A percentile compares a stretch with the other conserved stretches of the same genome.
phyloP scores from a whole-genome alignment of 2,888 invertebrate genomes.

The Lasioglossum marginatum region DNA sequence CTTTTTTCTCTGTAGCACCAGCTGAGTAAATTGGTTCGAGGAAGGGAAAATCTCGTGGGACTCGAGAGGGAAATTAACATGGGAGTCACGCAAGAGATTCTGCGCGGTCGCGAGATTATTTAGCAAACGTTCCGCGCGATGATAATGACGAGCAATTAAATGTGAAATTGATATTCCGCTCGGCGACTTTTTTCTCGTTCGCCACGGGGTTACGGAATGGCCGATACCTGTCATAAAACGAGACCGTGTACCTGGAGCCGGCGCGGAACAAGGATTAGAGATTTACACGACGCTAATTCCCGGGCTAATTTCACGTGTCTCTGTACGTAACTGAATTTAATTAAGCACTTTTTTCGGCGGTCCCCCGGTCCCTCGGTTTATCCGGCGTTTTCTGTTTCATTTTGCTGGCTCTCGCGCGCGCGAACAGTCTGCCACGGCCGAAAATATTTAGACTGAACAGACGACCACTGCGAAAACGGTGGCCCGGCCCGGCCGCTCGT shows the following conservation, averaged over 20 bases:
- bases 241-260: neutral
- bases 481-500: neutral
- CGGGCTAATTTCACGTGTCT: neutral
- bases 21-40: slow-evolving; percentile 1
- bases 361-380: neutral
- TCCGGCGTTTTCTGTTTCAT: neutral
- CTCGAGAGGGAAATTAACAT: neutral
- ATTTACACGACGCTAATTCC: neutral
- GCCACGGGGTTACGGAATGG: neutral
- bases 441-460: slow-evolving; percentile 18
- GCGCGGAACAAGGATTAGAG: neutral
- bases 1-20: neutral
- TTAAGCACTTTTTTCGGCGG: slow-evolving; percentile 9
- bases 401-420: neutral
- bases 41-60: neutral
- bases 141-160: slow-evolving; percentile 10
- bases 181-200: too few relatives aligned
- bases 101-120: neutral
- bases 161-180: neutral
- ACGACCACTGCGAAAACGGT: neutral
- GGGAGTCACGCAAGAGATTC: neutral
- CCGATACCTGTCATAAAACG: slow-evolving; percentile 1
- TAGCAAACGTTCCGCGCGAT: neutral
- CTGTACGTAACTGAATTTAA: slow-evolving; percentile 14
- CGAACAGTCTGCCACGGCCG: neutral